Percentiles rank a stretch among this genome's conserved stretches.
Conservation (phyloP, 2,113 vertebrate species). For the Drymodes brunneopygia region DNA sequence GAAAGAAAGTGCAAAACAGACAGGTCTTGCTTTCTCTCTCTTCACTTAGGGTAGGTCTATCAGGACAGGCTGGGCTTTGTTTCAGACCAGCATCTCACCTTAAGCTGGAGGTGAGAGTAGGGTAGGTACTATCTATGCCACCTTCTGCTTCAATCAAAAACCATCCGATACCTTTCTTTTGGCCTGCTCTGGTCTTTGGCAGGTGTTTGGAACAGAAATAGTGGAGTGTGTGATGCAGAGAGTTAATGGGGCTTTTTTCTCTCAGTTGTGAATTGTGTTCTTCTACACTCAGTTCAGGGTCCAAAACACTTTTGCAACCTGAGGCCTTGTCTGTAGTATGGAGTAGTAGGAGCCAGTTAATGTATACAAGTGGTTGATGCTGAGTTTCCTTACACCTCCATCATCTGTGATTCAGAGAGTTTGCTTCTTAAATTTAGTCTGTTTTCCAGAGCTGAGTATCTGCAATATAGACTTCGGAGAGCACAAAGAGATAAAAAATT, state of each 20-base stretch:
- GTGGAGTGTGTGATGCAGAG: background rate
- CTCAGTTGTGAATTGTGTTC: background rate
- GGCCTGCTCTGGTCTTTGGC: background rate
- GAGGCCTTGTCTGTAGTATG: too few relatives aligned
- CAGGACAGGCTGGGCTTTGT: background rate
- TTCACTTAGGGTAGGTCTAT: background rate
- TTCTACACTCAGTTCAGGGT: background rate
- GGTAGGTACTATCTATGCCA: accelerated
- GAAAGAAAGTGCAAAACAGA: background rate
- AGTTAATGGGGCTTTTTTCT: background rate
- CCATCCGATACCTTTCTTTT: background rate
- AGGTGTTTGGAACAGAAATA: background rate
- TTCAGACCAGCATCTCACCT: background rate
- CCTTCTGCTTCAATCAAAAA: background rate
- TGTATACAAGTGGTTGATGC: background rate
- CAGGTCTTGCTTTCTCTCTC: background rate
- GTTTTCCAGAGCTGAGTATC: background rate
- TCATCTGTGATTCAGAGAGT: background rate
- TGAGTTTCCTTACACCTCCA: background rate
- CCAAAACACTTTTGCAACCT: background rate
- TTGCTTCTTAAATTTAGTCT: background rate
- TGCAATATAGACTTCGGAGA: background rate
- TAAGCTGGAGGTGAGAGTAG: background rate
- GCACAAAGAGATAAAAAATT: background rate
- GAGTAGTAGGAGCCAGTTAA: background rate